Conservation (phyloP, 2,113 vertebrate genomes). For the Macquaria ambigua region DNA sequence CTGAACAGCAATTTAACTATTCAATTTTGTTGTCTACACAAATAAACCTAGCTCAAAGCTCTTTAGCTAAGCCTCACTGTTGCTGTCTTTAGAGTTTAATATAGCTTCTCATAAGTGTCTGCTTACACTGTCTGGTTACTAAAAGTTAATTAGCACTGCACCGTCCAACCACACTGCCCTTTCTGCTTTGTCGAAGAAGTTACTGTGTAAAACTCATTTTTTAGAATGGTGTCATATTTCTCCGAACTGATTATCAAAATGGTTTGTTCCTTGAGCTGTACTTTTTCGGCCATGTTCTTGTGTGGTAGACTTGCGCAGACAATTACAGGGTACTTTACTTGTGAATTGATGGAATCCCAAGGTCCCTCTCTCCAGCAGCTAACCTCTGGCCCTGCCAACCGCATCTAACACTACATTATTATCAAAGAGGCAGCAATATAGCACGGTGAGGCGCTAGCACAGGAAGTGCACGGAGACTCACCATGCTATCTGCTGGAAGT, state of each 20-base stretch:
- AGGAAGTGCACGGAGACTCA: slow-evolving; percentile 1
- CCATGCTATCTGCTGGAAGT: not conserved
- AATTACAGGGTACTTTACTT: slow-evolving; percentile 20
- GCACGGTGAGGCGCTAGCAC: not conserved
- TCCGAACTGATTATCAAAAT: not conserved
- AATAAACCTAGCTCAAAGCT: not conserved
- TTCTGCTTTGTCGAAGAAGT: not conserved
- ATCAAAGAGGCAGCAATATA: slow-evolving; percentile 7
- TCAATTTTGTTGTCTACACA: not conserved
- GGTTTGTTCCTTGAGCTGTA: not conserved
- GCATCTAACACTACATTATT: slow-evolving; percentile 8
- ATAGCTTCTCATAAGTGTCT: no score
- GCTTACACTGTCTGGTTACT: no score
- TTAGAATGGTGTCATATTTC: not conserved
- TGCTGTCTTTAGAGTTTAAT: not conserved
- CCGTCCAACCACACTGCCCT: not conserved
- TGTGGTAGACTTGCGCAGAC: not conserved
- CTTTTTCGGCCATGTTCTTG: not conserved
- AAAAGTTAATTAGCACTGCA: not conserved
- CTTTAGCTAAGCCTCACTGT: not conserved
- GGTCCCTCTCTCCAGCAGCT: not conserved
- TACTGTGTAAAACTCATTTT: not conserved
- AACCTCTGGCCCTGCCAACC: slow-evolving; percentile 27
- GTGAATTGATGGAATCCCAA: slow-evolving; percentile 12
- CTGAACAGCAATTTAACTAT: not conserved